Conservation (phyloP, 1,140 invertebrate species). For the Drosophila lacteicornis region DNA sequence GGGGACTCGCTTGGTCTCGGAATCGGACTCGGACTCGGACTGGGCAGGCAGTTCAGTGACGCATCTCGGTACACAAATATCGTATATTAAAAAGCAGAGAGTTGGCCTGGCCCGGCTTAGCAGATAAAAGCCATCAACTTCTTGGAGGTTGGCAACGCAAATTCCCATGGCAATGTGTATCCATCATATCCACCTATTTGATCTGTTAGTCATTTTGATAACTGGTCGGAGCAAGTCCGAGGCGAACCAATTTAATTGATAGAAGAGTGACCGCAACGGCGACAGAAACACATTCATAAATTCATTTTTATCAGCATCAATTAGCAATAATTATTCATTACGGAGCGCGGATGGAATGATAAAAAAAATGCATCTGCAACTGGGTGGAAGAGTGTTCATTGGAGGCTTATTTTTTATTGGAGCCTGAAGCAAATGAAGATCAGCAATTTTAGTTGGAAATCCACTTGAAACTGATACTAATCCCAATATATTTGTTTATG, state of each 20-base stretch:
- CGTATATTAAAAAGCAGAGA: conserved; percentile 27
- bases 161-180: conserved; percentile 45
- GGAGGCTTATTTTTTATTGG: neutral
- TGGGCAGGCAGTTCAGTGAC: conserved; percentile 31
- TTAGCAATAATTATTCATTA: conserved; percentile 81
- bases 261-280: conserved; percentile 48
- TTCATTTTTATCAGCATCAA: conserved; percentile 81
- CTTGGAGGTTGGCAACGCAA: conserved; percentile 47
- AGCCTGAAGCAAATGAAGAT: neutral
- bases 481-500: neutral
- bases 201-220: conserved; percentile 16
- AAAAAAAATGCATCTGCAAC: conserved; percentile 2
- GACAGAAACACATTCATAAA: conserved; percentile 65
- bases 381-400: neutral
- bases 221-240: conserved; percentile 22
- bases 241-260: conserved; percentile 73
- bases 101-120: neutral
- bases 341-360: conserved; percentile 16
- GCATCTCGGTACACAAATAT: conserved; percentile 41
- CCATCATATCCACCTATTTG: conserved; percentile 20
- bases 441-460: too few species aligned
- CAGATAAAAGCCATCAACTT: conserved; percentile 25
- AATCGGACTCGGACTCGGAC: neutral
- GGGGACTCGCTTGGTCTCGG: conserved; percentile 3
- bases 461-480: neutral